Conservation (phyloP, 2,113 vertebrate genomes). For the Callipepla californica region DNA sequence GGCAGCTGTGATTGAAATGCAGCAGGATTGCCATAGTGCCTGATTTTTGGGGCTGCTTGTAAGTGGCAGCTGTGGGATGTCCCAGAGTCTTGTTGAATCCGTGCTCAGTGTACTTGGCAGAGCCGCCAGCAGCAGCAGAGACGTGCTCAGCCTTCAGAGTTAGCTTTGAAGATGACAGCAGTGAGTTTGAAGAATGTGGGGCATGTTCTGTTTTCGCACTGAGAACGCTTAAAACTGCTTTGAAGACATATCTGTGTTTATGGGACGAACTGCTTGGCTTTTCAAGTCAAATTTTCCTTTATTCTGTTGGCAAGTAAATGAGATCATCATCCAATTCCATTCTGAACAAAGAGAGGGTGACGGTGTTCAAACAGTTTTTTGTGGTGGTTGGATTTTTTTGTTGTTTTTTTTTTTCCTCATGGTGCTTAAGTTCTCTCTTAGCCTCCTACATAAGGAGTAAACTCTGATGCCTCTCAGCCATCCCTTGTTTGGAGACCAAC, state of each 20-base stretch:
- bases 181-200: background rate
- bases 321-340: background rate
- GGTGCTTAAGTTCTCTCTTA: background rate
- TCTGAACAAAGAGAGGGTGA: background rate
- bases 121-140: background rate
- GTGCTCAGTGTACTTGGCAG: background rate
- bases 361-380: background rate
- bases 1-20: background rate
- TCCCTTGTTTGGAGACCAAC: background rate
- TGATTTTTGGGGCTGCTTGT: background rate
- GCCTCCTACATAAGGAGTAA: background rate
- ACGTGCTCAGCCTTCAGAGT: background rate
- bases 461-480: constrained; percentile 6
- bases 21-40: background rate
- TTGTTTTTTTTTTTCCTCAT: background rate
- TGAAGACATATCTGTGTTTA: background rate
- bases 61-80: background rate
- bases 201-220: background rate
- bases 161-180: constrained; percentile 13
- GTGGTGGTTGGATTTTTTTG: too few relatives aligned
- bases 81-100: background rate
- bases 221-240: background rate
- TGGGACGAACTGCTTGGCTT: background rate
- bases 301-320: background rate
- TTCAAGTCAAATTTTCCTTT: constrained; percentile 29